Conservation (phyloP, 2,797 vertebrate species). For the Chromis chromis region DNA sequence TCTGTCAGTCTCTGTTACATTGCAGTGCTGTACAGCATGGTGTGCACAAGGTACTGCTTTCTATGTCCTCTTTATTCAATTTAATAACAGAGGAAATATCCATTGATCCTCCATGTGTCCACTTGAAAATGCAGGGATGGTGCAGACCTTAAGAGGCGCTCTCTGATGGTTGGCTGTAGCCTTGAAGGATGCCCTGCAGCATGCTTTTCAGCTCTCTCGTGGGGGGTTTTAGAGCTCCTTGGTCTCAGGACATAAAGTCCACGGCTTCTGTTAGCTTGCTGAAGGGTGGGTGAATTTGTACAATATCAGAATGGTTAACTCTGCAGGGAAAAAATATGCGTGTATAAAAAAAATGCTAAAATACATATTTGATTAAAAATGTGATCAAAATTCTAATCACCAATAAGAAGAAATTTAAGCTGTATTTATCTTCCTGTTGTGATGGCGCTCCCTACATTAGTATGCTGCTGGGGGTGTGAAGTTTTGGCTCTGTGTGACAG, state of each 20-base stretch:
- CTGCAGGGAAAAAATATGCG: neutral
- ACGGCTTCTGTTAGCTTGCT: conserved; percentile 13
- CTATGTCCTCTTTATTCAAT: conserved; percentile 14
- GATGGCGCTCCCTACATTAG: neutral
- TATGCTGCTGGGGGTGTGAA: neutral
- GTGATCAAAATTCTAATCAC: neutral
- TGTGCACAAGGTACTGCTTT: conserved; percentile 11
- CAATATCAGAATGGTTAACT: neutral
- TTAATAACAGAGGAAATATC: conserved; percentile 36
- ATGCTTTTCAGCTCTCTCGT: conserved; percentile 22
- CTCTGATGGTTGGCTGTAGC: conserved; percentile 45
- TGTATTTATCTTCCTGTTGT: neutral
- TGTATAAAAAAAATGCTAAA: neutral
- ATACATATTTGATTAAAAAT: neutral
- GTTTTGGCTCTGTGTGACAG: too few relatives aligned
- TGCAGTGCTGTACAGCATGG: neutral
- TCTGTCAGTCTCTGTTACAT: conserved; percentile 33
- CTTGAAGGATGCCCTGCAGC: conserved; percentile 51
- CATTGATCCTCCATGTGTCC: conserved; percentile 21
- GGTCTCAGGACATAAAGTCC: conserved; percentile 16
- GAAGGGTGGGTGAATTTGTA: neutral
- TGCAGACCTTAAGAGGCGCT: conserved; percentile 21
- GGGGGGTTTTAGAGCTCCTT: conserved; percentile 15
- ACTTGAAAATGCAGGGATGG: conserved; percentile 26
- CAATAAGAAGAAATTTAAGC: neutral